Evolutionary conservation across 2,888 invertebrate species (phyloP).

Genomic region (Aquatica leii): DNA sequence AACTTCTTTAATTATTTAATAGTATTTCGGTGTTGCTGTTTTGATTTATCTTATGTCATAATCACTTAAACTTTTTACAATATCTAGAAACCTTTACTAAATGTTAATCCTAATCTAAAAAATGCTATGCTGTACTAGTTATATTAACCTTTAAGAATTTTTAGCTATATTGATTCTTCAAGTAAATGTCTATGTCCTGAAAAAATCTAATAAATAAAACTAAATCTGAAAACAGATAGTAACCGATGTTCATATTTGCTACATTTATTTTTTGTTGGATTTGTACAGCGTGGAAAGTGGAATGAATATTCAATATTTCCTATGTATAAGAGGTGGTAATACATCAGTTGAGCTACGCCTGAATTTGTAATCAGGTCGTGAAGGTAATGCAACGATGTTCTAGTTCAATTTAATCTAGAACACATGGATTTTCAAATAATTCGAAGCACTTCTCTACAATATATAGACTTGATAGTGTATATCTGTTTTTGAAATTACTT

Average conservation of each 20-base stretch:
- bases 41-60: too few relatives aligned
- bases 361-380: constrained; percentile 36
- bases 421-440: constrained; percentile 26
- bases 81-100: too few relatives aligned
- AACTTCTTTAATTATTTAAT: too few relatives aligned
- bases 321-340: constrained; percentile 35
- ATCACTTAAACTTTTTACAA: too few relatives aligned
- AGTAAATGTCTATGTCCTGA: too few relatives aligned
- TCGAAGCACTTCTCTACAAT: too few relatives aligned
- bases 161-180: too few relatives aligned
- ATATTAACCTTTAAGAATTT: too few relatives aligned
- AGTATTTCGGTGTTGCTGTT: too few relatives aligned
- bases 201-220: constrained; percentile 28
- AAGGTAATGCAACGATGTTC: constrained; percentile 32
- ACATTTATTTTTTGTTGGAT: constrained; percentile 33
- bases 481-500: too few relatives aligned
- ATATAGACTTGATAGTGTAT: neutral
- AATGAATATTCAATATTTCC: constrained; percentile 39
- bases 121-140: too few relatives aligned
- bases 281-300: constrained; percentile 32
- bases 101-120: too few relatives aligned
- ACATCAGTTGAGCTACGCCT: constrained; percentile 33
- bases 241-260: constrained; percentile 25
- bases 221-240: constrained; percentile 17
- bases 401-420: constrained; percentile 33